These are phyloP conservation scores for Emmelina monodactyla DNA, from an alignment of 2,888 invertebrate genomes.

Conservation along the genomic window DNA sequence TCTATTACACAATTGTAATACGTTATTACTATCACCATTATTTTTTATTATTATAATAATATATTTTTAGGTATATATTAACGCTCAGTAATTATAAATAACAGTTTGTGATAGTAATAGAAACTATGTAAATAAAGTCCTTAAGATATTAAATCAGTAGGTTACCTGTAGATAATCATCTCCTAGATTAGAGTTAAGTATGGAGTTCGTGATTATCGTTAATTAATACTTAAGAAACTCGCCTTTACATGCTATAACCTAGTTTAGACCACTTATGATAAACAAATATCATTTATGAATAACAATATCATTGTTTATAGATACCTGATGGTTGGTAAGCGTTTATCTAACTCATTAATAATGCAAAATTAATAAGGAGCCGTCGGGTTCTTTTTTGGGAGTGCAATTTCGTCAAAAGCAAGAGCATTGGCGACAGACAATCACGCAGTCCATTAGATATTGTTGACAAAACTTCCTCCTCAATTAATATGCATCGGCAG, in stretches of 20 bases:
- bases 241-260: slow-evolving; percentile 55
- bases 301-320: slow-evolving; percentile 27
- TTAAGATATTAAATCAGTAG: not conserved
- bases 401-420: slow-evolving; percentile 39
- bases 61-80: not conserved
- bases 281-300: not conserved
- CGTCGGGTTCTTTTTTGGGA: slow-evolving; percentile 28
- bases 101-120: not conserved
- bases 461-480: slow-evolving; percentile 65
- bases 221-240: slow-evolving; percentile 49
- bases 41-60: not conserved
- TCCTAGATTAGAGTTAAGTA: slow-evolving; percentile 40
- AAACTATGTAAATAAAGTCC: not conserved
- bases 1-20: too few relatives aligned
- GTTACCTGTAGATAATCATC: slow-evolving; percentile 37
- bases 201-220: too few relatives aligned
- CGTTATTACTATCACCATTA: too few relatives aligned
- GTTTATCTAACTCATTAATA: slow-evolving; percentile 34
- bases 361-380: slow-evolving; percentile 50
- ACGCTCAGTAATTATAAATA: not conserved
- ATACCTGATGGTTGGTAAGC: not conserved
- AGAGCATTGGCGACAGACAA: slow-evolving; percentile 53
- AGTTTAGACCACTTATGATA: slow-evolving; percentile 38
- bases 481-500: slow-evolving; percentile 62
- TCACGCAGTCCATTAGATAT: slow-evolving; percentile 62